A percentile compares a stretch with the other conserved stretches of the same genome.
phyloP scores from a whole-genome alignment of 2,113 vertebrate genomes.

The Phylloscopus trochiloides region DNA sequence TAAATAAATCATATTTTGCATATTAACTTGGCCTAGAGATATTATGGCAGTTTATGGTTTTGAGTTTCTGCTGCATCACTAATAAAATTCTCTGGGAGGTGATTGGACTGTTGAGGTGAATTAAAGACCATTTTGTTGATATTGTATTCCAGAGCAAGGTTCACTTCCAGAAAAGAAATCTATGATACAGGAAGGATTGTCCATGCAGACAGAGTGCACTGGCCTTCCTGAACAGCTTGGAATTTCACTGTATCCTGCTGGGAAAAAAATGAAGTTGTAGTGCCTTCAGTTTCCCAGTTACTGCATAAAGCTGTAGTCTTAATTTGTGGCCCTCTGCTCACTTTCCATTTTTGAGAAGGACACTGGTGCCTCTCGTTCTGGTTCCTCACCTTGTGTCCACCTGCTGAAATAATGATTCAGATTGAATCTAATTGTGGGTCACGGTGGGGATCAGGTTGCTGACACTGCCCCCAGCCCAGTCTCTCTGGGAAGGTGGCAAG shows the following conservation, averaged over 20 bases:
- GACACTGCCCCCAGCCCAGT: too few relatives aligned
- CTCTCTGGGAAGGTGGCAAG: neutral
- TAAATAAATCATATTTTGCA: neutral
- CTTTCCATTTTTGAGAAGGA: neutral
- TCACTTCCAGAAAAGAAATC: neutral
- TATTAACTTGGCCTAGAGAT: neutral
- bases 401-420: neutral
- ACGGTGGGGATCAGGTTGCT: neutral
- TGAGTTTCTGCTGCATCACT: neutral
- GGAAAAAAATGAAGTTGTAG: neutral
- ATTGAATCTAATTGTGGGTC: neutral
- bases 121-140: neutral
- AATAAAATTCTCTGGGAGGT: neutral
- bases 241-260: neutral
- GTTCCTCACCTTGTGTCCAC: neutral
- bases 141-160: neutral
- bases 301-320: neutral
- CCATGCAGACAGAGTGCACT: neutral
- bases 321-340: neutral
- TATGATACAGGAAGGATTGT: neutral
- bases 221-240: neutral
- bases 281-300: neutral
- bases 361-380: neutral
- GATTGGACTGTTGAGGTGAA: neutral
- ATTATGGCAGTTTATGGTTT: neutral